phyloP scores from a whole-genome alignment of 1,140 invertebrate species.

The Drosophila ironensis region DNA sequence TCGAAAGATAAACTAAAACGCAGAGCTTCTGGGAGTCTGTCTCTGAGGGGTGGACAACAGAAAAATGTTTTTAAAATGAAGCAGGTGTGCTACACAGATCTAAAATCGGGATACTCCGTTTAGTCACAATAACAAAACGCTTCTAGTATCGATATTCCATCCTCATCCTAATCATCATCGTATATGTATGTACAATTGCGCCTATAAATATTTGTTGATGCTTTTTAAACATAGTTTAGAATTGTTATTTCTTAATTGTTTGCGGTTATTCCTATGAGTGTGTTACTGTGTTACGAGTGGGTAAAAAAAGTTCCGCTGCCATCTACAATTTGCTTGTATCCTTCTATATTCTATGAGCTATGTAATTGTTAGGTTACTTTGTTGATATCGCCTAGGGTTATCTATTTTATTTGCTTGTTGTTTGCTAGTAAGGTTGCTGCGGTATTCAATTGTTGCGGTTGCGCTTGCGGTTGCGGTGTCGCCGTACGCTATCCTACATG shows the following conservation, averaged over 20 bases:
- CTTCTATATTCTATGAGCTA: conserved; percentile 30
- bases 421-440: conserved; percentile 77
- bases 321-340: neutral
- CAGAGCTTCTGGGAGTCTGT: conserved; percentile 4
- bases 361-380: conserved; percentile 55
- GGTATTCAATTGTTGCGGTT: conserved; percentile 55
- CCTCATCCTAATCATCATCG: neutral
- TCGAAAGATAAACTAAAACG: conserved; percentile 14
- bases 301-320: conserved; percentile 22
- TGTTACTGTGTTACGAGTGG: conserved; percentile 39
- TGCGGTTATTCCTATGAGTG: conserved; percentile 62
- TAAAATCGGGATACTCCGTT: neutral
- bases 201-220: conserved; percentile 44
- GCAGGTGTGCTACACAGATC: neutral
- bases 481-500: neutral
- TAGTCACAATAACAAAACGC: neutral
- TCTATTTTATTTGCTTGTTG: conserved; percentile 58
- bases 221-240: conserved; percentile 43
- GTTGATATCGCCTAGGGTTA: conserved; percentile 40
- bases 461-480: conserved; percentile 36
- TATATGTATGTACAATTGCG: conserved; percentile 20
- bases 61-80: neutral
- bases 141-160: conserved; percentile 16
- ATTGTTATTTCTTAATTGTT: conserved; percentile 36
- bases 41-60: neutral